A percentile compares a stretch with the other conserved stretches of the same genome.
These are phyloP conservation scores for Zalophus californianus DNA, from an alignment of 2,797 vertebrate species.

Conservation along the genomic window DNA sequence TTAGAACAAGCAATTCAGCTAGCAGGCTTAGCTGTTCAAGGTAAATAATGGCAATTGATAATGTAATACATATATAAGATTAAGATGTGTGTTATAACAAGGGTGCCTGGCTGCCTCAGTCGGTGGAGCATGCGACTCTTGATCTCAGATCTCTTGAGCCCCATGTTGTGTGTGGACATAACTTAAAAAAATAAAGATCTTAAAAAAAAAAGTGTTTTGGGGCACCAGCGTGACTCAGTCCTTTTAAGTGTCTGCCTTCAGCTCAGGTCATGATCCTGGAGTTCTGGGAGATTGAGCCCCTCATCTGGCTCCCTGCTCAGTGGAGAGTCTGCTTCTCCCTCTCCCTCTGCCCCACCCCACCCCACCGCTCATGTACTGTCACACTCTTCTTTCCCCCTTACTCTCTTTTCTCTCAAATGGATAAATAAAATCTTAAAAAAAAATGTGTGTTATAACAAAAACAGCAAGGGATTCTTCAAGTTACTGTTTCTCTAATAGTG, in stretches of 20 bases:
- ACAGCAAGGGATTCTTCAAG: not conserved
- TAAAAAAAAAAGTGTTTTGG: not conserved
- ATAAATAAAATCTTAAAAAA: not conserved
- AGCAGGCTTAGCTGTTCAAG: conserved; percentile 98
- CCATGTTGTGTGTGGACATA: not conserved
- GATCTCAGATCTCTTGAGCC: not conserved
- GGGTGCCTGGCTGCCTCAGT: not conserved
- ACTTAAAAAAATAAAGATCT: not conserved
- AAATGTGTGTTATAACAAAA: conserved; percentile 17
- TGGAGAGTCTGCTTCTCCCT: not conserved
- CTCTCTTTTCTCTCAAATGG: not conserved
- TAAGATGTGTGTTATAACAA: not conserved
- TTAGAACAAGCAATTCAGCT: conserved; percentile 96
- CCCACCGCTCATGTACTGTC: not conserved
- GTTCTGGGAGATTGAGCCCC: not conserved
- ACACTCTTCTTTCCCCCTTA: accelerated
- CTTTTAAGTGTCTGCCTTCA: not conserved
- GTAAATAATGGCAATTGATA: conserved; percentile 87
- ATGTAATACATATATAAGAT: not conserved
- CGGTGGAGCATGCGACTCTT: not conserved
- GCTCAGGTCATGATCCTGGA: not conserved
- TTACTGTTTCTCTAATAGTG: not conserved
- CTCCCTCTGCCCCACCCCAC: no score
- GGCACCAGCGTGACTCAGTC: not conserved
- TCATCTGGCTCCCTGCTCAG: not conserved